Evolutionary conservation across 2,113 vertebrate species (phyloP).

Genomic region (Elachura formosa): DNA sequence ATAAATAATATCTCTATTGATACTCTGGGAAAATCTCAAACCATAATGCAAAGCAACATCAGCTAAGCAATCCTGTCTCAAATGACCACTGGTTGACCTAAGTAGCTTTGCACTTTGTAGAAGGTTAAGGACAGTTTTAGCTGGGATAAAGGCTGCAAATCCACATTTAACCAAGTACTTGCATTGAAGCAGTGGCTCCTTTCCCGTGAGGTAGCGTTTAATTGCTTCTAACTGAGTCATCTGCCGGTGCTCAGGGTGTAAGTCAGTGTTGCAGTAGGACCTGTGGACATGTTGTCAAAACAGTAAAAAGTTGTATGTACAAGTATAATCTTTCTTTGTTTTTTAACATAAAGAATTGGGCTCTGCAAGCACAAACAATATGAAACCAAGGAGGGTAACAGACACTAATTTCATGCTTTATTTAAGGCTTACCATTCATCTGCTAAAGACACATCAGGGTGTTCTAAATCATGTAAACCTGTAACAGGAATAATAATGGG

Average conservation of each 20-base stretch:
- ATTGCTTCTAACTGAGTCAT: slow-evolving; percentile 92
- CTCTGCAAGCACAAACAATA: background rate
- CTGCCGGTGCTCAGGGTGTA: slow-evolving; percentile 89
- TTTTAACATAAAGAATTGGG: background rate
- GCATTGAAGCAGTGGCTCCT: slow-evolving; percentile 89
- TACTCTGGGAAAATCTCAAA: background rate
- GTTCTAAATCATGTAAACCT: slow-evolving; percentile 98
- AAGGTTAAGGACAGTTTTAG: background rate
- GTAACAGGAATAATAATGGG: slow-evolving; percentile 56
- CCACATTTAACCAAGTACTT: slow-evolving; percentile 48
- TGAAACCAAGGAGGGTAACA: background rate
- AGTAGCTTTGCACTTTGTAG: background rate
- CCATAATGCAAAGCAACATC: background rate
- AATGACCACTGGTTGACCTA: background rate
- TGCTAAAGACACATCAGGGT: slow-evolving; percentile 94
- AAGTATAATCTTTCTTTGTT: background rate
- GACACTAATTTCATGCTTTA: background rate
- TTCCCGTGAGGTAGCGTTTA: slow-evolving; percentile 89
- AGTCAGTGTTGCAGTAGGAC: slow-evolving; percentile 95
- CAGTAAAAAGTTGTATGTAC: background rate
- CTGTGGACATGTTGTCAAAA: slow-evolving; percentile 64
- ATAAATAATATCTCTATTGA: background rate
- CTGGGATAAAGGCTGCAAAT: background rate
- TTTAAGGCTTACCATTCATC: slow-evolving; percentile 88
- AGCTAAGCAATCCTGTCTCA: background rate